A percentile compares a stretch with the other conserved stretches of the same genome.
phyloP scores from a whole-genome alignment of 2,113 vertebrate species.

The Cygnus buccinator region DNA sequence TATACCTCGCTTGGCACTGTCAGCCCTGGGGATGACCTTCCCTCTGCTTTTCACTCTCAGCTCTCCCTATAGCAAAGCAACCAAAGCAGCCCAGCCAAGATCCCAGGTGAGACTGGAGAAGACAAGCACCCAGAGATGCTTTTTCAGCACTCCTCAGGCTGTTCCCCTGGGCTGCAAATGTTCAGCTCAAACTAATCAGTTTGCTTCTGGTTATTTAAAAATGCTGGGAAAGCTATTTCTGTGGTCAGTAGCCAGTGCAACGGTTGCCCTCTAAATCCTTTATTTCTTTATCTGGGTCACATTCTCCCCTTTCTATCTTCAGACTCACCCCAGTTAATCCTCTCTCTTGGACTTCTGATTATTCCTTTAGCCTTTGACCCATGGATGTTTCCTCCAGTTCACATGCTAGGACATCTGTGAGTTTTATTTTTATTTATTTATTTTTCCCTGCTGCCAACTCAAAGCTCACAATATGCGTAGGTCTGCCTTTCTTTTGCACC shows the following conservation, averaged over 20 bases:
- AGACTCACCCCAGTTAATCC: background rate
- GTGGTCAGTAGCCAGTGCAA: background rate
- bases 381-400: background rate
- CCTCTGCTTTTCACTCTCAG: background rate
- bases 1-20: background rate
- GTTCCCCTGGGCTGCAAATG: background rate
- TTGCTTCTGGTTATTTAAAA: background rate
- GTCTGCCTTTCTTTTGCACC: background rate
- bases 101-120: background rate
- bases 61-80: background rate
- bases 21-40: background rate
- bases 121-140: background rate
- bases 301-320: background rate
- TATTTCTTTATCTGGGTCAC: background rate
- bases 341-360: background rate
- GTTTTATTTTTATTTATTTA: background rate
- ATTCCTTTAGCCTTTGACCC: background rate
- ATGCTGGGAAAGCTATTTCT: background rate
- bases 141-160: background rate
- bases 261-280: background rate
- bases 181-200: background rate
- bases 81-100: background rate
- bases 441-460: background rate
- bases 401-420: background rate
- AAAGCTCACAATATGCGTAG: background rate